A percentile compares a stretch with the other conserved stretches of the same genome.
These are phyloP conservation scores for Protobothrops mucrosquamatus DNA, from an alignment of 2,113 vertebrate species.

Conservation along the genomic window DNA sequence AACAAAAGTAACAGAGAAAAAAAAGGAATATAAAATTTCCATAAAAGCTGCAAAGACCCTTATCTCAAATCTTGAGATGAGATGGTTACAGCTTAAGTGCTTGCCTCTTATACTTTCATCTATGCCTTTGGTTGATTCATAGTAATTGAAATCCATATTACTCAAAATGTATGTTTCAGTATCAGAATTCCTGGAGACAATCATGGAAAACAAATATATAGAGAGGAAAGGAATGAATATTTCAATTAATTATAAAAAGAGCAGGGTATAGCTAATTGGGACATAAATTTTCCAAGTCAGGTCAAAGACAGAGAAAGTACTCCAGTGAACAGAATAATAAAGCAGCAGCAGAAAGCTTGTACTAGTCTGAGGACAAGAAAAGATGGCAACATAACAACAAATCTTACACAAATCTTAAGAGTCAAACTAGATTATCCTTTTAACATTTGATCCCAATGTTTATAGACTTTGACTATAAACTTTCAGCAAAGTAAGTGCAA, in stretches of 20 bases:
- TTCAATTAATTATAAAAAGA: background rate
- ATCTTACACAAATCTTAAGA: background rate
- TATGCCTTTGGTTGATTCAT: background rate
- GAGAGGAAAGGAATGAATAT: background rate
- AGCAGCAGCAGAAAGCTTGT: background rate
- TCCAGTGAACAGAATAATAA: background rate
- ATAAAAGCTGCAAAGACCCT: background rate
- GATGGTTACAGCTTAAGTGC: background rate
- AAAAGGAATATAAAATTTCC: background rate
- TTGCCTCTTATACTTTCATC: background rate
- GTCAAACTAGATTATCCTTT: background rate
- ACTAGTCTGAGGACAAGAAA: background rate
- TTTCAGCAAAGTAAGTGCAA: background rate
- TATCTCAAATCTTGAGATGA: background rate
- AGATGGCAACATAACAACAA: background rate
- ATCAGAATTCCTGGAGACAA: background rate
- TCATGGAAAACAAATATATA: background rate
- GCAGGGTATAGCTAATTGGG: background rate
- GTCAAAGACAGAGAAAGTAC: background rate
- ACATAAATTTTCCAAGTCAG: background rate
- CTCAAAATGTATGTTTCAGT: background rate
- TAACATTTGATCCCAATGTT: background rate
- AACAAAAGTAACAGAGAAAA: background rate
- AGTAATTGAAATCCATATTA: background rate
- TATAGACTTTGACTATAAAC: background rate